Evolutionary conservation across 1,140 invertebrate genomes (phyloP).

Genomic region (Papilio xuthus): DNA sequence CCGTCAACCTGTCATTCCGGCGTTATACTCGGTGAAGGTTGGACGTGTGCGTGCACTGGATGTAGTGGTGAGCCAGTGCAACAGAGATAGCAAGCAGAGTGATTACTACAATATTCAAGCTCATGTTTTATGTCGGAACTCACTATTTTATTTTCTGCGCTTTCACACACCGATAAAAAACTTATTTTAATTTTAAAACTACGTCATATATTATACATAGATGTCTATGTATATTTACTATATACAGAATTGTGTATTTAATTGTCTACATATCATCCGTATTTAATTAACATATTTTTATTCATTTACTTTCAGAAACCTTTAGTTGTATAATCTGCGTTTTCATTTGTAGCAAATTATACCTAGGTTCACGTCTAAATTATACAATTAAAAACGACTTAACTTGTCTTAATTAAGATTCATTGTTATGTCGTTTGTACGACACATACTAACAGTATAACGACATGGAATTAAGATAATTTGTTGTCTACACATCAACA

Average conservation of each 20-base stretch:
- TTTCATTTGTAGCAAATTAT: background rate
- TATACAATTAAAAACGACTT: background rate
- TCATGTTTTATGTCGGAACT: conserved; percentile 32
- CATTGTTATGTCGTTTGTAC: background rate
- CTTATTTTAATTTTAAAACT: background rate
- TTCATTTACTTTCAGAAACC: background rate
- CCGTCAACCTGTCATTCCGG: no score
- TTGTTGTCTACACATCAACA: background rate
- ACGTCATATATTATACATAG: background rate
- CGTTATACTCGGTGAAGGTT: no score
- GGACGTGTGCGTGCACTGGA: no score
- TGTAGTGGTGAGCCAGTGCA: no score
- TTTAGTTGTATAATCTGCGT: no score
- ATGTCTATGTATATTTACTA: no score
- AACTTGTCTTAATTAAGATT: background rate
- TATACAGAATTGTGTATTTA: no score
- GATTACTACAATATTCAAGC: no score
- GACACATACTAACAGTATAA: conserved; percentile 3
- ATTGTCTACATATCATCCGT: no score
- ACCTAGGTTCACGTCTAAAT: background rate
- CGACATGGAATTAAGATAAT: conserved; percentile 8
- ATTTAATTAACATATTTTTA: no score
- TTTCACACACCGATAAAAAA: background rate
- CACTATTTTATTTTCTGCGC: background rate
- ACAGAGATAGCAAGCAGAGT: no score